Evolutionary conservation across 2,113 vertebrate species (phyloP), one percentile per base, ranked within the genome.

Genomic region (Gambusia holbrooki): DNA sequence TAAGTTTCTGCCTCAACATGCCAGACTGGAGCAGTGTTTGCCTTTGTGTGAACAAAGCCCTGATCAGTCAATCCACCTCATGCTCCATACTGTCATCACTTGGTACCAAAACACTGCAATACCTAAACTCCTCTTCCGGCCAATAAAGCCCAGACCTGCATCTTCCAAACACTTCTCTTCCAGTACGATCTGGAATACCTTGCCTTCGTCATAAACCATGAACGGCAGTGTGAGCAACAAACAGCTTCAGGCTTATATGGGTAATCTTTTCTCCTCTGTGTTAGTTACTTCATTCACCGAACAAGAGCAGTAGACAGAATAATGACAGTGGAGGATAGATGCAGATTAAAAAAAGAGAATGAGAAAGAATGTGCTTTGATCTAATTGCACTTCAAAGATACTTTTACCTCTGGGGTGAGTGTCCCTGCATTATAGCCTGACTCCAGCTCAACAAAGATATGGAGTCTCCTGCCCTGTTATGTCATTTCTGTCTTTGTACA

Each of bases 331-430:
- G 51, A 82, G 73, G 62, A n/a, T 6, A 33, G 37, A 51, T 62
- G 27, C 72, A 77, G 81, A 82, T 84, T 71, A 63, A 76, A 80
- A 80, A 85, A 76, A 32, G 68, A 32, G 35, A 33, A 54, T 12
- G 73, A 74, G 74, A 72, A 69, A 27, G 60, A 68, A 63, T 62
- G 37, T 15, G 69, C 82, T 88, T 88, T 92, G 87, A 89, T 90
- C 82, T 83, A 45, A 79, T 77, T 40, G 29, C 77, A 80, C 89
- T 89, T 89, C 84, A 89, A 87, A 90, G 74, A 81, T 76, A 70
- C 37, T 77, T 62, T 60, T 29, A 54, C 77, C 78, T 88, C 29
- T n/a, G 14, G 84, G 84, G 83, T 62, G 76, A 29, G 0, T 3
- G 74, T 76, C 85, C 79, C 74, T 81, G 75, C 42, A 42, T 84